Conservation (phyloP, 2,888 invertebrate species). For the Drosophila limbata region DNA sequence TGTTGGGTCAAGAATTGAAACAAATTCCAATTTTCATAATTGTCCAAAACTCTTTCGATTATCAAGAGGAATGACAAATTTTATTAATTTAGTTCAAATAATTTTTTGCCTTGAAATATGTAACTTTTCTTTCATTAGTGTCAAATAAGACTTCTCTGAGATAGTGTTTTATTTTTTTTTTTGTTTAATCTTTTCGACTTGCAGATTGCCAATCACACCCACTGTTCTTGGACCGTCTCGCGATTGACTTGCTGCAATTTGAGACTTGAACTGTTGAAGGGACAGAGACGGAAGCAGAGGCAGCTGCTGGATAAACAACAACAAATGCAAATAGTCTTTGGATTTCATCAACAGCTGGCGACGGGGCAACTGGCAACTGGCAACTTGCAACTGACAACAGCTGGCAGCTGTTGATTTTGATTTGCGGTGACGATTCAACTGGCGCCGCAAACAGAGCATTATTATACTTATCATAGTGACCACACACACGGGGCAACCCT, state of each 20-base stretch:
- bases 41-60: too few relatives aligned
- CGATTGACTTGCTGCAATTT: constrained; percentile 66
- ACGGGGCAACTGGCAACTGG: constrained; percentile 9
- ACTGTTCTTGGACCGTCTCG: constrained; percentile 45
- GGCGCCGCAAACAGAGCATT: constrained; percentile 66
- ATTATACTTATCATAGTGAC: constrained; percentile 56
- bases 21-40: too few relatives aligned
- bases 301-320: constrained; percentile 24
- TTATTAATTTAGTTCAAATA: too few relatives aligned
- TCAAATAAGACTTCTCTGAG: background rate
- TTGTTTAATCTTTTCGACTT: background rate
- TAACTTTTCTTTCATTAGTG: background rate
- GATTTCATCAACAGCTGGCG: constrained; percentile 34
- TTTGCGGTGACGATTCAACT: constrained; percentile 62
- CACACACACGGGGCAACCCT: constrained; percentile 35
- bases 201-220: constrained; percentile 6
- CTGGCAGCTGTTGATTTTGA: constrained; percentile 64
- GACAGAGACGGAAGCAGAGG: constrained; percentile 10
- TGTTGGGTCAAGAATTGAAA: too few relatives aligned
- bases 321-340: constrained; percentile 47
- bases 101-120: too few relatives aligned
- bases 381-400: constrained; percentile 26
- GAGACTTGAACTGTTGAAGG: constrained; percentile 30
- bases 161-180: background rate
- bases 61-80: too few relatives aligned